Conservation (phyloP, 2,797 vertebrate genomes). For the Sebastolobus altivelis region DNA sequence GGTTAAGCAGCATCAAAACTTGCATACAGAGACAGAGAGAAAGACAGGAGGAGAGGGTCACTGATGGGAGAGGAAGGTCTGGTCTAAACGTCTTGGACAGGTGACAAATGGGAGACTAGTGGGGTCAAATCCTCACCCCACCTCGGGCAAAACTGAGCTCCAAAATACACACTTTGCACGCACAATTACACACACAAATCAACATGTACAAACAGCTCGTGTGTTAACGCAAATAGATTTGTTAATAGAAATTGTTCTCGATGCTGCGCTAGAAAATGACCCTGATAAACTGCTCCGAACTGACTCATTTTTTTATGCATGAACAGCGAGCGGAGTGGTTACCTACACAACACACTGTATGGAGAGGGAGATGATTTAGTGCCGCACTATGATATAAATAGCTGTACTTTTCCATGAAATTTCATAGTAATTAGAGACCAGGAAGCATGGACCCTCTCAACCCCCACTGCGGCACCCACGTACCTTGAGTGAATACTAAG, state of each 20-base stretch:
- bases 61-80: constrained; percentile 68
- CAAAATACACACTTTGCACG: constrained; percentile 36
- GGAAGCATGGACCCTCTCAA: constrained; percentile 81
- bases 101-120: constrained; percentile 79
- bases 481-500: constrained; percentile 85
- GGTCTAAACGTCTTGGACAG: constrained; percentile 72
- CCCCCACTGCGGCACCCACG: constrained; percentile 83
- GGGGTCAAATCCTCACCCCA: constrained; percentile 69
- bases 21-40: constrained; percentile 10
- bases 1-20: constrained; percentile 13
- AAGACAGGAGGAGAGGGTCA: constrained; percentile 32
- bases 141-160: constrained; percentile 50
- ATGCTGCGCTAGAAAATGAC: constrained; percentile 40
- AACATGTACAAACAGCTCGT: constrained; percentile 23
- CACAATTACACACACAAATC: constrained; percentile 35
- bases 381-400: constrained; percentile 82
- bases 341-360: constrained; percentile 60
- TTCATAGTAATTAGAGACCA: constrained; percentile 84
- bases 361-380: constrained; percentile 64
- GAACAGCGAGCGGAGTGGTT: constrained; percentile 32
- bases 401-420: constrained; percentile 81
- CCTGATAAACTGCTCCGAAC: constrained; percentile 34
- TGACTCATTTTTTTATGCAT: constrained; percentile 37
- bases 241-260: constrained; percentile 15
- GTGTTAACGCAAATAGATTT: constrained; percentile 8